phyloP scores from a whole-genome alignment of 1,140 invertebrate genomes.

The Antheraea mylitta region DNA sequence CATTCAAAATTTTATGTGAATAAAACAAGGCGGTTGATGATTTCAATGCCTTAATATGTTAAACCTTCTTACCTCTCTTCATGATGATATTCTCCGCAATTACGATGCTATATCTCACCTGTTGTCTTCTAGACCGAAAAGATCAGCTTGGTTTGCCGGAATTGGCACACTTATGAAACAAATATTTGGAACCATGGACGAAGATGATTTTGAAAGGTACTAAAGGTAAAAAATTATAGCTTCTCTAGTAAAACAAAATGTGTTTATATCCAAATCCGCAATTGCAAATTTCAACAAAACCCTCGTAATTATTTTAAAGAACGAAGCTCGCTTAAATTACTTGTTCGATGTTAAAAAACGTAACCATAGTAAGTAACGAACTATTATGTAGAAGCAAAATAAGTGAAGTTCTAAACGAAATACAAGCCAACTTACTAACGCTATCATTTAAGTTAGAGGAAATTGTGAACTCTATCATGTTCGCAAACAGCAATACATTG shows the following conservation, averaged over 20 bases:
- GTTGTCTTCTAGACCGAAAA: constrained; percentile 11
- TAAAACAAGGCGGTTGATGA: not conserved
- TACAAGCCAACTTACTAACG: constrained; percentile 24
- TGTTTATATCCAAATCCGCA: not conserved
- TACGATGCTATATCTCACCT: constrained; percentile 20
- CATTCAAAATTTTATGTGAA: not conserved
- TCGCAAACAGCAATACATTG: constrained; percentile 21
- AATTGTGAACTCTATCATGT: constrained; percentile 20
- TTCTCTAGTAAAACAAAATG: constrained; percentile 17
- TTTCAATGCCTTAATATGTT: not conserved
- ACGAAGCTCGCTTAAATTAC: constrained; percentile 19
- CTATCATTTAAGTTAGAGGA: constrained; percentile 32
- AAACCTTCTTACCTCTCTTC: constrained; percentile 1
- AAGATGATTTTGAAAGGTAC: constrained; percentile 27
- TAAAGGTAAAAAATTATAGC: constrained; percentile 8
- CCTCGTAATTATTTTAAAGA: constrained; percentile 10
- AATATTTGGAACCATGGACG: constrained; percentile 24
- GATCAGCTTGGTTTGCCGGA: constrained; percentile 22
- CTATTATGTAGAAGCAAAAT: constrained; percentile 14
- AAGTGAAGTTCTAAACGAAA: constrained; percentile 17
- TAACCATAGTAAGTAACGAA: constrained; percentile 14
- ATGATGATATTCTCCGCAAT: constrained; percentile 16
- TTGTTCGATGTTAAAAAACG: constrained; percentile 15
- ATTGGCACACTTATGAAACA: constrained; percentile 24
- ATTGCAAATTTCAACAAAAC: not conserved